Base-by-base conservation (phyloP, 2,888 invertebrate genomes). In the Cephus pulcher region DNA sequence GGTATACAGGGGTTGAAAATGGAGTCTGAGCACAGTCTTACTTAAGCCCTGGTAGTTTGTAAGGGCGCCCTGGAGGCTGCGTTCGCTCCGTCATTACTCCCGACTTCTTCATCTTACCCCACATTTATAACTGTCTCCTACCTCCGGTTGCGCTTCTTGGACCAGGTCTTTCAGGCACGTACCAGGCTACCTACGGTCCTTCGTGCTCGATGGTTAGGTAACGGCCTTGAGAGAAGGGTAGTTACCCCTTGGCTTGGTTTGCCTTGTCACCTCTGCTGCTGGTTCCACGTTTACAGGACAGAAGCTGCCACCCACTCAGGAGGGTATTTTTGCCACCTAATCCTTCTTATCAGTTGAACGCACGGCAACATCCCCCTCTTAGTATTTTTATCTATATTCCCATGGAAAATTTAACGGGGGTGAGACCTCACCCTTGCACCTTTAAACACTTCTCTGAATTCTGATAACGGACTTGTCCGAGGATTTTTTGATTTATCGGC, bases 61-160 rank as follows among this genome's bases (percentile, higher is more conserved):
- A 75, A 78, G 78, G 78, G 75, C 70, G 75, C 70, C 78, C 71
- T 74, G 40, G 74, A 75, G 78, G 75, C 78, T 70, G 78, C 78
- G 78, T 78, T 78, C 75, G 75, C 75, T 78, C 78, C 30, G 78
- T 78, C 78, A 78, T 78, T 78, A 78, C 78, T 78, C 78, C 78
- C 78, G 75, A 78, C 78, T 78, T 78, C 75, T 78, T 78, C 78
- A 78, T 78, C 78, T 78, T 33, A 75, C 74, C 70, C 75, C 40
- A 78, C 78, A 78, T 76, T 78, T 75, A 78, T 78, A 78, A 78
- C 75, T 76, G 78, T 78, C 75, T 76, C 56, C 76, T 71, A 73
- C 73, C 73, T 40, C 75, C 78, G 75, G 75, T 33, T 75, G 40
- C 73, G 56, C 68, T 78, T 78, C 75, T 70, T 75, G 40, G 40